These are phyloP conservation scores for Cecropterus lyciades DNA, from an alignment of 1,140 invertebrate genomes.

Conservation along the genomic window DNA sequence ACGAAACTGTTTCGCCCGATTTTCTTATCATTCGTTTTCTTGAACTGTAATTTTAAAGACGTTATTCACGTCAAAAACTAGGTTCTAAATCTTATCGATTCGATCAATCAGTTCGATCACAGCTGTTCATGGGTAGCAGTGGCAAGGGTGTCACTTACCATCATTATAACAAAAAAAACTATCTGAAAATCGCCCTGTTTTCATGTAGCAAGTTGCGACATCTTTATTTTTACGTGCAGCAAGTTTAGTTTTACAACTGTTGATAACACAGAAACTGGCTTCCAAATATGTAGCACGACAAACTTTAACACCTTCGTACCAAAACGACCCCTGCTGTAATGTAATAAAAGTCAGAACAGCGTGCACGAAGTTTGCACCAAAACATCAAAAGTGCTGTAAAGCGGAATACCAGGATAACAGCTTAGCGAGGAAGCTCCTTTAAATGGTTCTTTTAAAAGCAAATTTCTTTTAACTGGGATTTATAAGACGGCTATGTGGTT, in stretches of 20 bases:
- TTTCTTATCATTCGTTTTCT: no score
- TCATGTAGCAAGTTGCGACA: slow-evolving; percentile 13
- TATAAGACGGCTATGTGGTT: no score
- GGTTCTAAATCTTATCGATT: no score
- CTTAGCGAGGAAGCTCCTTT: slow-evolving; percentile 7
- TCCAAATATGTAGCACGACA: slow-evolving; percentile 7
- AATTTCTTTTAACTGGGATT: slow-evolving; percentile 24
- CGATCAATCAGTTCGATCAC: no score
- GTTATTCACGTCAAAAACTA: no score
- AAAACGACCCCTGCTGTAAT: slow-evolving; percentile 5
- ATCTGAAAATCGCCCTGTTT: background rate
- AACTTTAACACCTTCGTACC: slow-evolving; percentile 12
- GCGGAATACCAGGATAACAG: slow-evolving; percentile 28
- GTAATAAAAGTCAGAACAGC: slow-evolving; percentile 10
- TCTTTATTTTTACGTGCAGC: slow-evolving; percentile 15
- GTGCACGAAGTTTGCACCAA: slow-evolving; percentile 4
- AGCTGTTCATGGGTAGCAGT: no score
- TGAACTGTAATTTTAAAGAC: no score
- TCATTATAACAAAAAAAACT: no score
- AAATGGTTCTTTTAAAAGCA: slow-evolving; percentile 15
- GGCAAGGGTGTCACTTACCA: no score
- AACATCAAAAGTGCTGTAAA: slow-evolving; percentile 28
- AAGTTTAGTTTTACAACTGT: slow-evolving; percentile 26
- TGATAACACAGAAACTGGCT: slow-evolving; percentile 22
- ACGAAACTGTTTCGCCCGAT: no score